Base-by-base conservation (phyloP, 2,113 vertebrate species). In the Aythya baeri region DNA sequence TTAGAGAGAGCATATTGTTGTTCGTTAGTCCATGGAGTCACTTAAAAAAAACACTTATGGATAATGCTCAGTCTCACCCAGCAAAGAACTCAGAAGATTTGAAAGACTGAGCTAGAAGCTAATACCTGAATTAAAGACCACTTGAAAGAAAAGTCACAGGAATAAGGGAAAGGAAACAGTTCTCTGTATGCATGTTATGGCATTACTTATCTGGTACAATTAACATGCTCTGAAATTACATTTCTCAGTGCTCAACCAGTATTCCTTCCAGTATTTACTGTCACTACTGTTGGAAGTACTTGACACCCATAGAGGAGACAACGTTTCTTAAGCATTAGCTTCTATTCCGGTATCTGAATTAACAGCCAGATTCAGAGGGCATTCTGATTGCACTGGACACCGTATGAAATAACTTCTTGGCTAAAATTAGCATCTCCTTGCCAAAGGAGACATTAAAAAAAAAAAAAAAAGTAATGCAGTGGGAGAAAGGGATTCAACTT, bases 341-440 rank as follows among this genome's bases (percentile, higher is more conserved):
- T 88, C 46, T 32, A 38, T 83, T 95, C 87, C 88, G 88, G 50
- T 68, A 89, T 71, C 75, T 96, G 85, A 94, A 92, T 87, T 91
- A 62, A 55, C 34, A 83, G 41, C 25, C 59, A 27, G 0, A 7
- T 50, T 89, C 68, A 71, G 27, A 63, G 68, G 38, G 89, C 70
- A 55, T 31, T 31, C 63, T 83, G 50, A 63, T 36, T 85, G 38
- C 55, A 57, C 43, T 71, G 55, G 41, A 73, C 32, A 34, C 12
- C 36, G 7, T 52, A 70, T 73, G 34, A 91, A 95, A 61, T 13
- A 92, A 62, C 7, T 41, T 41, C 34, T 44, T 46, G 38, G 26
- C n/a, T 80, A 88, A 77, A 91, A 13, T 4, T 55, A 52, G 32
- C 11, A 7, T 17, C 70, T 59, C 44, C 43, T 73, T 86, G 54